Base-by-base conservation (phyloP, 2,888 invertebrate species). In the Cryptophagus acutangulus region DNA sequence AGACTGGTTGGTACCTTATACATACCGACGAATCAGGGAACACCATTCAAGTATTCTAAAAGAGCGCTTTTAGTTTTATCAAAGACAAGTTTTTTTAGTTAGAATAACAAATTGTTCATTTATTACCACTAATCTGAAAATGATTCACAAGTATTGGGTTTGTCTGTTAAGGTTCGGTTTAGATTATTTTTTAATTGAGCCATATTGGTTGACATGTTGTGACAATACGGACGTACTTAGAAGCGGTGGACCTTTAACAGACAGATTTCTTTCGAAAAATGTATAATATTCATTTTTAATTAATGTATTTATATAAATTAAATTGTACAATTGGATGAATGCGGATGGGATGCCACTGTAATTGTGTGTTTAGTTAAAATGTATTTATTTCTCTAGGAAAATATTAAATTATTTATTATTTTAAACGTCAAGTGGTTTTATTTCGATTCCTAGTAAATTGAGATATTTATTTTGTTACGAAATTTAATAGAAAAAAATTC, bases 381-480 rank as follows among this genome's bases (percentile, higher is more conserved):
- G 63, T 66, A 66, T 66, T 66, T 66, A 66, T 66, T 65, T 62
- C 57, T 55, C 43, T 64, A 62, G 59, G 48, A 59, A 61, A 59
- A 59, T 57, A 65, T 62, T 64, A 65, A 65, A 64, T 63, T 65
- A 66, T 66, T 66, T 66, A 65, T 66, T 65, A 55, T 50, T 42
- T 48, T 37, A 31, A 37, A 16, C n/a, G n/a, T 5, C 14, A 16
- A 26, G 30, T 41, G 29, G 39, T 49, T 44, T 45, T 31, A 43
- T 45, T 47, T n/a, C n/a, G n/a, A n/a, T n/a, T n/a, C n/a, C n/a
- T n/a, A n/a, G n/a, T n/a, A n/a, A n/a, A n/a, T n/a, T n/a, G n/a
- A n/a, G n/a, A n/a, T n/a, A n/a, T n/a, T n/a, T n/a, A n/a, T n/a
- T n/a, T n/a, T n/a, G n/a, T n/a, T n/a, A n/a, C n/a, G n/a, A n/a